phyloP scores from a whole-genome alignment of 2,797 vertebrate genomes.

The Onychomys arenicola region DNA sequence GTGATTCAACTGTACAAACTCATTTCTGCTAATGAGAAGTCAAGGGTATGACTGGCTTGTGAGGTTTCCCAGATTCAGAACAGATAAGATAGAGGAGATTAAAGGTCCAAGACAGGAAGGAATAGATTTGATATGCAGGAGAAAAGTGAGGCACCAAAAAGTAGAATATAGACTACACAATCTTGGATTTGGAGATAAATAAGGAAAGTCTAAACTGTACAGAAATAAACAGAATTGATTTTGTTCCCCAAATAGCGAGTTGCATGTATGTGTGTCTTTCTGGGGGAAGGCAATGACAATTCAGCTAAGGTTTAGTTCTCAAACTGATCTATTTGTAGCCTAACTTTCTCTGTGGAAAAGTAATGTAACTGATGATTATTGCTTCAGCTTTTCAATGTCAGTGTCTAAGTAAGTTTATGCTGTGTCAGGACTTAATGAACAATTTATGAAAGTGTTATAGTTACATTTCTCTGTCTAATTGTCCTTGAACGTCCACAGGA shows the following conservation, averaged over 20 bases:
- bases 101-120: neutral
- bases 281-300: neutral
- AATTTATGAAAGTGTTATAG: neutral
- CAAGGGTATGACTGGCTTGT: neutral
- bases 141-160: neutral
- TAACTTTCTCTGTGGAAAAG: conserved; percentile 28
- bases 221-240: conserved; percentile 31
- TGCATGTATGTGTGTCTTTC: neutral
- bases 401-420: neutral
- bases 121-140: neutral
- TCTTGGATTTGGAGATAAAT: neutral
- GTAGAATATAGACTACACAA: neutral
- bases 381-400: neutral
- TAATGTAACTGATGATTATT: neutral
- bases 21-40: neutral
- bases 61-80: neutral
- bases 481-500: conserved; percentile 82
- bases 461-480: conserved; percentile 49
- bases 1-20: neutral
- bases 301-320: neutral
- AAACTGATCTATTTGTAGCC: neutral
- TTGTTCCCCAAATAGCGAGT: neutral
- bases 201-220: neutral
- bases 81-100: neutral
- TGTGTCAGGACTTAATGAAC: neutral